Percentiles rank a stretch among this genome's conserved stretches.
phyloP scores from a whole-genome alignment of 2,113 vertebrate species.

The Podarcis muralis region DNA sequence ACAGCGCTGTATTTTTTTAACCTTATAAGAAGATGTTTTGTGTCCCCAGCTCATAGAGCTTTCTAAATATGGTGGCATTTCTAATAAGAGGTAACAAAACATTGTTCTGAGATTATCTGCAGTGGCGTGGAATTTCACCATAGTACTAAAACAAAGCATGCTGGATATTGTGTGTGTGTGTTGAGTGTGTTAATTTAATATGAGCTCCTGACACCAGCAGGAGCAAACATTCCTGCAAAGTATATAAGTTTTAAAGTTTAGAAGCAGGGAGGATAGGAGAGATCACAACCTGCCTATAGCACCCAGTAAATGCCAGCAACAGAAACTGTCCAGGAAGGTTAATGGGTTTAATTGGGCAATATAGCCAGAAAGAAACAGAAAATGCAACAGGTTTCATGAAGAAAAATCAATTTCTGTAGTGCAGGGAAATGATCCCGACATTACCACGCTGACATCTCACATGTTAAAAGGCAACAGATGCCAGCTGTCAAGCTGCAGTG shows the following conservation, averaged over 20 bases:
- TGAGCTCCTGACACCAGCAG: slow-evolving; percentile 33
- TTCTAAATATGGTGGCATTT: slow-evolving; percentile 59
- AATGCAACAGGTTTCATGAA: neutral
- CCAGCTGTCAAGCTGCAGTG: accelerated
- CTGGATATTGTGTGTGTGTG: neutral
- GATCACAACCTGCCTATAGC: neutral
- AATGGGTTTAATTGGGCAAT: neutral
- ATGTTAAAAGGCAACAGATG: neutral
- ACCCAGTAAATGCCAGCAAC: neutral
- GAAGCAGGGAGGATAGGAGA: neutral
- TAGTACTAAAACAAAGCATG: slow-evolving; percentile 3
- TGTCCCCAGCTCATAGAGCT: slow-evolving; percentile 54
- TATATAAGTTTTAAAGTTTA: slow-evolving; percentile 33
- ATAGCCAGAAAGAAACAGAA: neutral
- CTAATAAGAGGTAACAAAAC: slow-evolving; percentile 50
- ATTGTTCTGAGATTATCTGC: slow-evolving; percentile 28
- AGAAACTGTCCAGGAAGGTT: accelerated
- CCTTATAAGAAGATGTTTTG: slow-evolving; percentile 61
- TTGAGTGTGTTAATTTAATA: neutral
- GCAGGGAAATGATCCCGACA: accelerated
- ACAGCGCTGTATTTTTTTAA: slow-evolving; percentile 36
- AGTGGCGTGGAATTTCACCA: slow-evolving; percentile 22
- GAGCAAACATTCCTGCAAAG: slow-evolving; percentile 7
- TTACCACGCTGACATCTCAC: accelerated
- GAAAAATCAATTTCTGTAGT: neutral